phyloP scores from a whole-genome alignment of 2,113 vertebrate species.

The Tragulus kanchil region DNA sequence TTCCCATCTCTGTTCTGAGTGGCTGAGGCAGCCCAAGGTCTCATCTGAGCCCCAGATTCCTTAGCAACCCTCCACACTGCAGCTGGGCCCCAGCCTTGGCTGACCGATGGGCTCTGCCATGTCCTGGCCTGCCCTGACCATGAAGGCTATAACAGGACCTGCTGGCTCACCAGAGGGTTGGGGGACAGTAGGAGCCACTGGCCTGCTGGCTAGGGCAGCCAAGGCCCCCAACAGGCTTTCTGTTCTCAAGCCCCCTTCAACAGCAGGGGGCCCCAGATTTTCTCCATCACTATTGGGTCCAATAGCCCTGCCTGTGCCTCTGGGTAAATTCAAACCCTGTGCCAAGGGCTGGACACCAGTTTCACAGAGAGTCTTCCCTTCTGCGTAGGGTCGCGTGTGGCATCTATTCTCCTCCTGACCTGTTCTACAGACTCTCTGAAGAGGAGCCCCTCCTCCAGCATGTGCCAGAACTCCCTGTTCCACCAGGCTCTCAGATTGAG shows the following conservation, averaged over 20 bases:
- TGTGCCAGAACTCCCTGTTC: not conserved
- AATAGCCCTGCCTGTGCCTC: not conserved
- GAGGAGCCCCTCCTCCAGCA: not conserved
- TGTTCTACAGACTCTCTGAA: not conserved
- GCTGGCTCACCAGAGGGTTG: not conserved
- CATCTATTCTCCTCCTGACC: not conserved
- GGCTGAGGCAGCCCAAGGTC: not conserved
- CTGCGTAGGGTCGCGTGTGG: rapidly evolving
- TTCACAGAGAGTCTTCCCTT: not conserved
- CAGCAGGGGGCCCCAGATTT: not conserved
- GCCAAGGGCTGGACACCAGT: not conserved
- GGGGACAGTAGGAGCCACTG: not conserved
- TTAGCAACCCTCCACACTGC: not conserved
- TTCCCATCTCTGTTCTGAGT: slow-evolving; percentile 3
- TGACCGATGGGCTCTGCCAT: not conserved
- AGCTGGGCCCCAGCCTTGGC: not conserved
- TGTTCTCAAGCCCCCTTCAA: not conserved
- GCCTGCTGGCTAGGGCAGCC: not conserved
- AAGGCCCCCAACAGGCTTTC: too few species aligned
- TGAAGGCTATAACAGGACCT: not conserved
- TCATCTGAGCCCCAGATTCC: slow-evolving; percentile 21
- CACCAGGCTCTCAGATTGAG: not conserved
- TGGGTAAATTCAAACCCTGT: not conserved
- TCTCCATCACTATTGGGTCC: not conserved
- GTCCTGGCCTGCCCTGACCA: not conserved